Evolutionary conservation across 2,797 vertebrate species (phyloP), one percentile per base, ranked within the genome.

Genomic region (Coregonus sp.): DNA sequence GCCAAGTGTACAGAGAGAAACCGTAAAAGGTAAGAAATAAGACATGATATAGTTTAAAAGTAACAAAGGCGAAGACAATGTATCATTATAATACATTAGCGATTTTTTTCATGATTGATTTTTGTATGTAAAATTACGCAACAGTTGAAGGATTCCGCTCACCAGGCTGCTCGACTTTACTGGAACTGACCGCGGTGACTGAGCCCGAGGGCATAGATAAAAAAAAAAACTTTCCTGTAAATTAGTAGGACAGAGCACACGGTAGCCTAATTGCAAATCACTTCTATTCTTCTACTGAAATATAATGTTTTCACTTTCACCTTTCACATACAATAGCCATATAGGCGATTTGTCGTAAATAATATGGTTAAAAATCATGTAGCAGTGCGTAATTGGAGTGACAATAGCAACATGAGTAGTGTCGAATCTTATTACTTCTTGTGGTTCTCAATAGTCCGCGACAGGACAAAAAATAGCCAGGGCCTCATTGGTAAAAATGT

Each of bases 141-240:
- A 89, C 15, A 18, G 51, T 35, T 76, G 67, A 72, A 37, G 72
- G 78, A 84, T 87, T 86, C 82, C 75, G 56, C 1, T 56, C 15
- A 63, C 2, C 12, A 20, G 59, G 1, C 25, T 25, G 20, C 59
- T 63, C 3, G 78, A 77, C 79, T 85, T 92, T 92, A 87, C 91
- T 92, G 92, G 91, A 92, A 93, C 31, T 89, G 89, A 84, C 84
- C 80, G 76, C 66, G 70, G 76, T 84, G 82, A 50, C 81, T 80
- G 84, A 69, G 77, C 77, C 80, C 66, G 80, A 81, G 86, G 81
- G 84, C 75, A 72, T 14, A 78, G 76, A 84, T 87, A 70, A 80
- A 88, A 80, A 77, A 75, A 11, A 11, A 2, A 12, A 63, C n/a
- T 88, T 91, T 86, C 78, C 81, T 35, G 61, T 81, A 86, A 88